Base-by-base conservation (phyloP, 2,888 invertebrate species). In the Idaea aversata region DNA sequence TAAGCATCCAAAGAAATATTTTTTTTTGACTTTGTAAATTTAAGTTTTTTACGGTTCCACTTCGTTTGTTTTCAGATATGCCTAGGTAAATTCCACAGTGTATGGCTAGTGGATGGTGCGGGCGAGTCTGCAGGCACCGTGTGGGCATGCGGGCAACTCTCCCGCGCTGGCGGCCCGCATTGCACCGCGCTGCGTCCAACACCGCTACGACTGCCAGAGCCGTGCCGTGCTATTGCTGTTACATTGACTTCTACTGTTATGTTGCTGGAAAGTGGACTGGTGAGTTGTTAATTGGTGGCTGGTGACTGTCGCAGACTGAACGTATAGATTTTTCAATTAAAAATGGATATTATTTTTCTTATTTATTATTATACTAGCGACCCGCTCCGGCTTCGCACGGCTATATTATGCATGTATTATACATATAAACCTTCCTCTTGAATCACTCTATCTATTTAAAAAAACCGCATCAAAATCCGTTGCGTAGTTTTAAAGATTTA, bases 141-240 rank as follows among this genome's bases (percentile, higher is more conserved):
- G 3, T 97, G 95, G 91, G 94, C 95, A 25, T 97, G 97, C 82
- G 98, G 98, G 0, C 97, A 97, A 87, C 96, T 97, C 13, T 95
- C 95, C 70, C 83, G 92, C 1, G 94, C 97, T 15, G 97, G 97
- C 57, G 94, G 95, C 5, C 94, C 94, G 0, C 90, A 92, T 63
- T 94, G 95, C 72, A 94, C 95, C 0, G 93, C 93, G 15, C 85
- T 96, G 0, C 88, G 89, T 7, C 95, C 96, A 1, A 86, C 90
- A 16, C 83, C 82, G 0, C 75, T 94, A 58, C 75, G 80, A 3
- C 82, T 89, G 5, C 67, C 80, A 0, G 93, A 93, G 71, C 85
- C 88, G 0, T 94, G 94, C 73, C 72, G 82, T 0, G 86, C 90
- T 62, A 94, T 94, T 3, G 95, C 95, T 13, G 85, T 95, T 64